Evolutionary conservation across 2,113 vertebrate species (phyloP).

Genomic region (Arvicanthis niloticus): DNA sequence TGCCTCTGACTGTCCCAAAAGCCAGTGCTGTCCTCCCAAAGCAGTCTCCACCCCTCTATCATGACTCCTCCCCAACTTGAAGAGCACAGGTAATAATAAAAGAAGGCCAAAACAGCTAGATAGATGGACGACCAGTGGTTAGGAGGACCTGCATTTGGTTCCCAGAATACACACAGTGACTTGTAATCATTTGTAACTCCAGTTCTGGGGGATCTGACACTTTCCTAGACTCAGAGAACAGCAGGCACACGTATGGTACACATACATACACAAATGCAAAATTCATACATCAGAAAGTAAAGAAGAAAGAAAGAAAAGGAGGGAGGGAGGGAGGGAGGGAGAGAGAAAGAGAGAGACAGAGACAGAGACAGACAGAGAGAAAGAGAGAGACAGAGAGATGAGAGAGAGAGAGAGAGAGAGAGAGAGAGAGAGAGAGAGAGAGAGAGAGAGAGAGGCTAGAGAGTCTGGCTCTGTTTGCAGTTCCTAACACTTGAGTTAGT

Average conservation of each 20-base stretch:
- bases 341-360: accelerated
- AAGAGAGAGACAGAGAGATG: accelerated
- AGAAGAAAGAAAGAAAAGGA: no score
- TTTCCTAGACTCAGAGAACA: neutral
- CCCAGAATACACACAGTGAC: neutral
- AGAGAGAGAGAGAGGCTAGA: neutral
- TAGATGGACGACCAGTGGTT: neutral
- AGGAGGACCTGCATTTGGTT: neutral
- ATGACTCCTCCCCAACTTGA: neutral
- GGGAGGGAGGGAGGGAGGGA: no score
- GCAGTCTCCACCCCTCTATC: neutral
- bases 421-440: no score
- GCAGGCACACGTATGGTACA: neutral
- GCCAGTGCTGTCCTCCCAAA: neutral
- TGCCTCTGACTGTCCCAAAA: neutral
- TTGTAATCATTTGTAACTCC: neutral
- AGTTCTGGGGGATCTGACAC: neutral
- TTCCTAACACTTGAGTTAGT: neutral
- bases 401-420: no score
- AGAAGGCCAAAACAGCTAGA: neutral
- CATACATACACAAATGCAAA: neutral
- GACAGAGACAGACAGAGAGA: no score
- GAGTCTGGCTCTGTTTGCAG: neutral
- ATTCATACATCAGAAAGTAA: neutral
- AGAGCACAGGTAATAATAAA: neutral